Percentiles rank a stretch among this genome's conserved stretches.
Conservation (phyloP, 2,888 invertebrate species). For the Tachina fera region DNA sequence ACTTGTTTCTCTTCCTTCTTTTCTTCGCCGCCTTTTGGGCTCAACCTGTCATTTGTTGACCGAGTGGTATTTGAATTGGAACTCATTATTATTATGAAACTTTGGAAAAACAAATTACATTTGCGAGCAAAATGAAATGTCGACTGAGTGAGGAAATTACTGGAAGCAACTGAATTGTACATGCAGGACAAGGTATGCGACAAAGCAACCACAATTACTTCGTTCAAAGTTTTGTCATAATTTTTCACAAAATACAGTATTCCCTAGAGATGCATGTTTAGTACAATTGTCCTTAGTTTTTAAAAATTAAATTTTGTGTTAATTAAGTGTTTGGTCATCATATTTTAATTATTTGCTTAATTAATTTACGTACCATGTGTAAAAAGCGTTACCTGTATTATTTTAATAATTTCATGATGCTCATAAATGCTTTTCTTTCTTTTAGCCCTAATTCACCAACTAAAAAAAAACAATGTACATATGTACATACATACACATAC, state of each 20-base stretch:
- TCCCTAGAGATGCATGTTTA: neutral
- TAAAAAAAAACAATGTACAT: too few relatives aligned
- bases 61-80: slow-evolving; percentile 45
- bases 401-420: slow-evolving; percentile 34
- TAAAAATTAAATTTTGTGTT: neutral
- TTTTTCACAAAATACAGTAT: slow-evolving; percentile 26
- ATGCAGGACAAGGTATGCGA: slow-evolving; percentile 47
- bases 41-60: slow-evolving; percentile 16
- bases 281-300: neutral
- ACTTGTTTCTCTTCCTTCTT: slow-evolving; percentile 17
- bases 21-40: neutral
- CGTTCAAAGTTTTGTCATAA: slow-evolving; percentile 39
- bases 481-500: too few relatives aligned
- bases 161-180: slow-evolving; percentile 46
- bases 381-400: slow-evolving; percentile 2
- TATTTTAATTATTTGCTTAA: too few relatives aligned
- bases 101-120: slow-evolving; percentile 57
- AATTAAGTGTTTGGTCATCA: too few relatives aligned
- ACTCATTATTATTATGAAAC: slow-evolving; percentile 51
- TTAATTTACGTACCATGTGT: neutral
- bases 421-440: slow-evolving; percentile 33
- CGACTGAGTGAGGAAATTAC: slow-evolving; percentile 46
- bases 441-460: slow-evolving; percentile 26
- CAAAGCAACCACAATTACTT: slow-evolving; percentile 39
- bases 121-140: slow-evolving; percentile 51